phyloP scores from a whole-genome alignment of 2,888 invertebrate species.

The Thelaira solivaga region DNA sequence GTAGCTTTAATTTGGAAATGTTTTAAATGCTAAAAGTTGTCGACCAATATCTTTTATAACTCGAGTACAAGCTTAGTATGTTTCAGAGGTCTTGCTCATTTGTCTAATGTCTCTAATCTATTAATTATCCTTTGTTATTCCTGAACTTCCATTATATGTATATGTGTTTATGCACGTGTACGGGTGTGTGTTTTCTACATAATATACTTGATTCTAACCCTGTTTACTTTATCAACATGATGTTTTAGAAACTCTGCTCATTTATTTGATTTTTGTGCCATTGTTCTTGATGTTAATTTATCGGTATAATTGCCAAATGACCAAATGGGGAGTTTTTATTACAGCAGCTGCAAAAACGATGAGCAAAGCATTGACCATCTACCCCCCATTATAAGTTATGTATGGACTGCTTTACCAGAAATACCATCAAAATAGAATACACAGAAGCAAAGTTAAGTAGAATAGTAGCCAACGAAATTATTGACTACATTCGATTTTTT shows the following conservation, averaged over 20 bases:
- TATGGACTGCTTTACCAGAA: constrained; percentile 6
- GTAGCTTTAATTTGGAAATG: no score
- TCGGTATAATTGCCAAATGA: constrained; percentile 77
- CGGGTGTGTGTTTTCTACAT: constrained; percentile 35
- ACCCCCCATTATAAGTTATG: constrained; percentile 16
- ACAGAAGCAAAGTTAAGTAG: background rate
- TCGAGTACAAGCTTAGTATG: background rate
- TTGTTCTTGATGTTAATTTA: constrained; percentile 74
- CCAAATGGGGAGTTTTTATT: constrained; percentile 76
- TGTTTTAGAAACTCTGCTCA: constrained; percentile 62
- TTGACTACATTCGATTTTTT: constrained; percentile 49
- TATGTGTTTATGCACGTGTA: background rate
- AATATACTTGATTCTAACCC: background rate
- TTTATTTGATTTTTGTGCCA: constrained; percentile 64
- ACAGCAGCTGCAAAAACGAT: constrained; percentile 71
- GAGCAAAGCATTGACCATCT: constrained; percentile 67
- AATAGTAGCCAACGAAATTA: constrained; percentile 11
- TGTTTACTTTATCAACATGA: background rate
- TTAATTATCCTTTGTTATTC: constrained; percentile 47
- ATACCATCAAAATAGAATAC: background rate
- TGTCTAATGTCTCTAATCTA: constrained; percentile 37
- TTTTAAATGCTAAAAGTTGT: constrained; percentile 3
- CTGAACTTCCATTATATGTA: background rate
- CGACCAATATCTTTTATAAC: background rate
- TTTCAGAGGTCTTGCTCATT: constrained; percentile 4